phyloP scores from a whole-genome alignment of 2,797 vertebrate species.

The Dermochelys coriacea region DNA sequence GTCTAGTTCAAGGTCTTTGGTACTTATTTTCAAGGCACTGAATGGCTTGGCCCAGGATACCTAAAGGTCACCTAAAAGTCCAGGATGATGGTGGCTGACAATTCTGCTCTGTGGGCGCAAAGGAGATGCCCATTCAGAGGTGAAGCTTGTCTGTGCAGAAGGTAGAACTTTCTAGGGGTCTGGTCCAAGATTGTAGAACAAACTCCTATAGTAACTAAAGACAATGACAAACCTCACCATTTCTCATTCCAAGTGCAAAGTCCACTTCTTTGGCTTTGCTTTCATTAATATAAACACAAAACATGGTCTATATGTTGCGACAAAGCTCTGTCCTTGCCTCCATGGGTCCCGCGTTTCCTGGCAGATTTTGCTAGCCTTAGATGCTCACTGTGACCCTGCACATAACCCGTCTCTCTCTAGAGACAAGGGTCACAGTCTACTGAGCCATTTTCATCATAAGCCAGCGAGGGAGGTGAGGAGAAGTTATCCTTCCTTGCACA shows the following conservation, averaged over 20 bases:
- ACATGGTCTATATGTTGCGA: too few species aligned
- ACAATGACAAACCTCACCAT: neutral
- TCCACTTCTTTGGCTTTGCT: neutral
- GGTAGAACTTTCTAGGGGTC: neutral
- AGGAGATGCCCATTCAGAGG: neutral
- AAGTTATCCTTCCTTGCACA: too few species aligned
- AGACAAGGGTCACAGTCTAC: too few species aligned
- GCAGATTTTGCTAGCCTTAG: too few species aligned
- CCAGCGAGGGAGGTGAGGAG: too few species aligned
- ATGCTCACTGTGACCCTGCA: too few species aligned
- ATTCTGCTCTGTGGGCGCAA: neutral
- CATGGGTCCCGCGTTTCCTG: too few species aligned
- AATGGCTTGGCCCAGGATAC: neutral
- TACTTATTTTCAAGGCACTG: neutral
- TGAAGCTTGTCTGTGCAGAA: neutral
- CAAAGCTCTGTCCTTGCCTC: too few species aligned
- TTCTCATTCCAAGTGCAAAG: neutral
- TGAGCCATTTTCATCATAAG: too few species aligned
- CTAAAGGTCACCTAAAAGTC: neutral
- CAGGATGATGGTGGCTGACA: neutral
- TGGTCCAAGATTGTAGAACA: neutral
- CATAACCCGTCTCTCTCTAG: too few species aligned
- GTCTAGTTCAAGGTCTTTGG: neutral
- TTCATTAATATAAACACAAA: neutral
- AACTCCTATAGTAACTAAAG: neutral